phyloP scores from a whole-genome alignment of 2,888 invertebrate genomes.

The Cephus pygmeus region DNA sequence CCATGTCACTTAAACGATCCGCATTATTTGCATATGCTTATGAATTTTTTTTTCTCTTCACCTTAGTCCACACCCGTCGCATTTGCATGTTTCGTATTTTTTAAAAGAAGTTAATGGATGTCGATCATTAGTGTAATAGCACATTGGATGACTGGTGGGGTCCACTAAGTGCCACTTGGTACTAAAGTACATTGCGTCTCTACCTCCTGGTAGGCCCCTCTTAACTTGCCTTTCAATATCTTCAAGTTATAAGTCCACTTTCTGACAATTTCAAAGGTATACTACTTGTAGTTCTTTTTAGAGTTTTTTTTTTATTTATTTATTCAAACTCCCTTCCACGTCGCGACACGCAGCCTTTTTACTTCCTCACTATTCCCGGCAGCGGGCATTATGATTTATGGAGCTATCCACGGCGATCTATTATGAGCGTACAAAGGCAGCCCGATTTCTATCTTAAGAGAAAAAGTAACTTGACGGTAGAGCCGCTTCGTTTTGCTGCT shows the following conservation, averaged over 20 bases:
- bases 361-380: background rate
- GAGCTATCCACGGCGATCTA: background rate
- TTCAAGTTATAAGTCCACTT: background rate
- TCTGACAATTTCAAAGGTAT: background rate
- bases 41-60: slow-evolving; percentile 32
- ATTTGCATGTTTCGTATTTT: slow-evolving; percentile 19
- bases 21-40: slow-evolving; percentile 43
- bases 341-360: background rate
- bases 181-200: background rate
- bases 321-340: background rate
- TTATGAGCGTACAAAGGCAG: background rate
- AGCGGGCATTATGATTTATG: background rate
- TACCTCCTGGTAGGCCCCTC: background rate
- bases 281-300: background rate
- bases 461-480: background rate
- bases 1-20: slow-evolving; percentile 33
- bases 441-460: background rate
- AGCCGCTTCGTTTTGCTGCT: background rate
- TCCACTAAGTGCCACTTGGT: slow-evolving; percentile 20
- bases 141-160: slow-evolving; percentile 20
- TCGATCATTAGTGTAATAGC: slow-evolving; percentile 43
- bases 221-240: background rate
- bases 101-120: slow-evolving; percentile 43
- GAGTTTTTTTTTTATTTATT: background rate
- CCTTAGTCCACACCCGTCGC: slow-evolving; percentile 25